A percentile compares a stretch with the other conserved stretches of the same genome.
Evolutionary conservation across 2,888 invertebrate species (phyloP).

Genomic region (Zele albiditarsus): DNA sequence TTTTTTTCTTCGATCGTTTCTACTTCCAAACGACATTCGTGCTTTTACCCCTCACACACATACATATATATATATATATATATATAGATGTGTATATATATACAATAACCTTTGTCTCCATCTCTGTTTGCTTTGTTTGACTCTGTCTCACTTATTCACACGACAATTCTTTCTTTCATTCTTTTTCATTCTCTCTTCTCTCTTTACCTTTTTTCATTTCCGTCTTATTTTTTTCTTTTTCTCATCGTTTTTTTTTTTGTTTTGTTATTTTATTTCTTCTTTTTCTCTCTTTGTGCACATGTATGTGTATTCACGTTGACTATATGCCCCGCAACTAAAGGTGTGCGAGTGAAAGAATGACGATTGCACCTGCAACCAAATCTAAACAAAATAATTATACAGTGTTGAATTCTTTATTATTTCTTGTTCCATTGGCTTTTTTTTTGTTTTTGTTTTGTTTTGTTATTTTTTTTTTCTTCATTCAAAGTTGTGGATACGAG

Average conservation of each 20-base stretch:
- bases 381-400: conserved; percentile 21
- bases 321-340: neutral
- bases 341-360: neutral
- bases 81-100: neutral
- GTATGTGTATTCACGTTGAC: neutral
- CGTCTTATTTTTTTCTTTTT: neutral
- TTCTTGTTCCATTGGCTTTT: neutral
- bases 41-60: conserved; percentile 10
- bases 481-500: neutral
- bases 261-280: neutral
- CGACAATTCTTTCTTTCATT: conserved; percentile 17
- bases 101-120: conserved; percentile 23
- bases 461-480: neutral
- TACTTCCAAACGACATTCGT: conserved; percentile 15
- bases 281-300: neutral
- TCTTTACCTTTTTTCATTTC: conserved; percentile 4
- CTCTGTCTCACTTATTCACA: conserved; percentile 16
- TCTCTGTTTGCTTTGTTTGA: conserved; percentile 25
- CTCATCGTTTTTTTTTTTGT: neutral
- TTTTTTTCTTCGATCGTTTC: conserved; percentile 30
- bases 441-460: too few species aligned
- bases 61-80: neutral
- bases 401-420: neutral
- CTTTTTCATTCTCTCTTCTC: conserved; percentile 1
- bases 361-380: conserved; percentile 32